Conservation (phyloP, 2,113 vertebrate species). For the Dromaius novaehollandiae region DNA sequence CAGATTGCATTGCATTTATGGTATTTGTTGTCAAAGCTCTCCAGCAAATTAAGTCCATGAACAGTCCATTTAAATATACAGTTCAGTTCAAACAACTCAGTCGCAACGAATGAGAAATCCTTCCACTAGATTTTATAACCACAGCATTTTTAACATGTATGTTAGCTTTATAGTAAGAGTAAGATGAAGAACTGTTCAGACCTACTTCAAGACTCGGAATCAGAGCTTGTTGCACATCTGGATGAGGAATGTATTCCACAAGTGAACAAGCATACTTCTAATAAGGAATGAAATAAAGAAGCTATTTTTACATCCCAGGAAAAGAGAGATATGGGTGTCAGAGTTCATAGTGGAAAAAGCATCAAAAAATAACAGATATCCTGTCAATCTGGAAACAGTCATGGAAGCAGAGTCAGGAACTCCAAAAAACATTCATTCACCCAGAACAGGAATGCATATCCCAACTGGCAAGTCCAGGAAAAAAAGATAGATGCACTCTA, state of each 20-base stretch:
- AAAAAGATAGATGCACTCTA: neutral
- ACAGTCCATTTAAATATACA: neutral
- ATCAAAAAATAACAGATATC: neutral
- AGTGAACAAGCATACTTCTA: neutral
- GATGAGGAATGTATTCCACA: neutral
- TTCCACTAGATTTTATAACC: neutral
- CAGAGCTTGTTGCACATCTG: neutral
- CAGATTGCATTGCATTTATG: neutral
- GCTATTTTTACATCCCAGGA: neutral
- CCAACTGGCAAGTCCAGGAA: neutral
- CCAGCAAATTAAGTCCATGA: neutral
- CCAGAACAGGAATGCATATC: neutral
- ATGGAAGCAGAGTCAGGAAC: neutral
- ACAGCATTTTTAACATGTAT: neutral
- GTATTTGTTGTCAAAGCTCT: neutral
- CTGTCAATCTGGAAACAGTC: neutral
- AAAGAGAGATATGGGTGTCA: neutral
- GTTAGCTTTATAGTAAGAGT: neutral
- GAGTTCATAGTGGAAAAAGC: neutral
- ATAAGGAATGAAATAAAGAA: neutral
- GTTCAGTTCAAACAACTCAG: neutral
- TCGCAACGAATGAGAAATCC: neutral
- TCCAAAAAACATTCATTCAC: neutral
- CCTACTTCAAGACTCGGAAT: neutral
- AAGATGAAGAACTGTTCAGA: neutral